These are phyloP conservation scores for Cephus pulcher DNA, from an alignment of 2,888 invertebrate species.

Conservation along the genomic window DNA sequence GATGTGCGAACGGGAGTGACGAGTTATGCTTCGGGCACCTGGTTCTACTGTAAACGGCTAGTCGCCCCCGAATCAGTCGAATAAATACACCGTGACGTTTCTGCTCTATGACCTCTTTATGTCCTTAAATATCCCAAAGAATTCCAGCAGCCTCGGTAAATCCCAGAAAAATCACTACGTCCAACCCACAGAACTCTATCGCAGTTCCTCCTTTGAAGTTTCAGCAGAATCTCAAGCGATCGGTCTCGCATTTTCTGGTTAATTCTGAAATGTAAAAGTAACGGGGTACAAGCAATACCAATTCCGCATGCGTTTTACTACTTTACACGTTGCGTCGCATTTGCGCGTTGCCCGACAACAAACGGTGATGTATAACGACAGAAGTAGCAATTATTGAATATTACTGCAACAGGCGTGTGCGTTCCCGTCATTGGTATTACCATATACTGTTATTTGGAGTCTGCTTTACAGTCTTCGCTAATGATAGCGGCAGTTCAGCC, in stretches of 20 bases:
- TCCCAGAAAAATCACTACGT: too few species aligned
- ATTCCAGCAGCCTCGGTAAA: not conserved
- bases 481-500: conserved; percentile 38
- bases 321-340: conserved; percentile 13
- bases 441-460: conserved; percentile 48
- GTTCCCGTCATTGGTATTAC: conserved; percentile 46
- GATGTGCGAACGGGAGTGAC: conserved; percentile 9
- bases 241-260: not conserved
- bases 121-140: conserved; percentile 10
- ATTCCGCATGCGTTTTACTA: not conserved
- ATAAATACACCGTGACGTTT: conserved; percentile 18
- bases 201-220: not conserved
- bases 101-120: conserved; percentile 1
- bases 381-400: conserved; percentile 47
- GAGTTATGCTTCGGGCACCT: conserved; percentile 23
- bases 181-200: not conserved
- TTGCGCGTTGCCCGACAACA: conserved; percentile 11
- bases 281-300: not conserved
- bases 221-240: not conserved
- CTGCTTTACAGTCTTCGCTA: conserved; percentile 39
- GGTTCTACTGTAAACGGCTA: conserved; percentile 18
- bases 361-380: conserved; percentile 42
- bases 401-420: conserved; percentile 47
- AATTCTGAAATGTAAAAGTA: not conserved
- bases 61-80: conserved; percentile 16